Evolutionary conservation across 2,113 vertebrate genomes (phyloP).

Genomic region (Hypanus sabinus): DNA sequence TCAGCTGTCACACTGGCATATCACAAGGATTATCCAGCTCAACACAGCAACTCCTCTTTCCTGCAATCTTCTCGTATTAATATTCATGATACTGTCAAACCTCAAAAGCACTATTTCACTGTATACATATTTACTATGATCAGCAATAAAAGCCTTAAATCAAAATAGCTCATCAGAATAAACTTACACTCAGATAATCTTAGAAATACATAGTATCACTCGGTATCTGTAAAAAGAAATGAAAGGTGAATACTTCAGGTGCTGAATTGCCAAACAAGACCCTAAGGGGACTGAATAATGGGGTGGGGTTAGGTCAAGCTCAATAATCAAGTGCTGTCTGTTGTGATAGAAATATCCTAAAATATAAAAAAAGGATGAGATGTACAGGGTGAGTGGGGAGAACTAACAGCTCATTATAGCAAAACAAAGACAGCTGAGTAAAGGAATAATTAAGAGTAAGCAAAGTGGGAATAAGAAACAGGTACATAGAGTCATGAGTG

Average conservation of each 20-base stretch:
- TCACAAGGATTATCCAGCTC: neutral
- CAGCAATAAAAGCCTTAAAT: neutral
- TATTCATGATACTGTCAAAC: neutral
- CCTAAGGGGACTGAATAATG: neutral
- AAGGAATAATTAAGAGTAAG: neutral
- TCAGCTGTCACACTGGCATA: neutral
- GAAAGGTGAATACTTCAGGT: neutral
- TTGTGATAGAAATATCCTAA: neutral
- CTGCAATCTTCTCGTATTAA: neutral
- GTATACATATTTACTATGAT: neutral
- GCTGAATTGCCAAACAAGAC: neutral
- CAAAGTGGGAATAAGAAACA: neutral
- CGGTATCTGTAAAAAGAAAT: neutral
- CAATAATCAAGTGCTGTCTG: neutral
- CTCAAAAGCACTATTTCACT: neutral
- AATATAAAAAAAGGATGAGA: neutral
- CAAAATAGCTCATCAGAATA: neutral
- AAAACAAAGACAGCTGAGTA: neutral
- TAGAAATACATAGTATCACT: neutral
- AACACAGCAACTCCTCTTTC: neutral
- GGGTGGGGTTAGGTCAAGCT: neutral
- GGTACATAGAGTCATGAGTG: neutral
- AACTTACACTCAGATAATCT: neutral
- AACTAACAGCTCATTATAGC: neutral
- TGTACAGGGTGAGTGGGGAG: neutral